These are phyloP conservation scores for Clarias batrachus DNA, from an alignment of 2,113 vertebrate species.

Conservation along the genomic window DNA sequence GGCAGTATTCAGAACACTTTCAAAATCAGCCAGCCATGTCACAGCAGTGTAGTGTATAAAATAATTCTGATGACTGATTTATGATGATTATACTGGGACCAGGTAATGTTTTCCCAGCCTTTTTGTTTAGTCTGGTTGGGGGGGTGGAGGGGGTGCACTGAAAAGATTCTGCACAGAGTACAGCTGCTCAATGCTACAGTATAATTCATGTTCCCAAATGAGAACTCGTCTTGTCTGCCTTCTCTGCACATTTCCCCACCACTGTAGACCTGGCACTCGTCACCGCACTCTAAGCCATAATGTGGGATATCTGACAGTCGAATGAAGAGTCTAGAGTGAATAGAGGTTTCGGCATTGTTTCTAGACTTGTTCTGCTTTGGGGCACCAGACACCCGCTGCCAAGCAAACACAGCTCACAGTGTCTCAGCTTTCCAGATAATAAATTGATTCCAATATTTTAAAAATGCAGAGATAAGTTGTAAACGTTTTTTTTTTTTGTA, in stretches of 20 bases:
- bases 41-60: not conserved
- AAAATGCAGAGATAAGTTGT: not conserved
- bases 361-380: slow-evolving; percentile 15
- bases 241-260: slow-evolving; percentile 4
- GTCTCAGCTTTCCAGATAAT: not conserved
- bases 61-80: not conserved
- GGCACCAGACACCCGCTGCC: not conserved
- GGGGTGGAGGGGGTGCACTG: not conserved
- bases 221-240: not conserved
- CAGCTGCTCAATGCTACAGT: not conserved
- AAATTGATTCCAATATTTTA: slow-evolving; percentile 15
- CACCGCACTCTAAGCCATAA: slow-evolving; percentile 8
- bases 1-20: not conserved
- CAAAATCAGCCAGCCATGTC: not conserved
- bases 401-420: not conserved
- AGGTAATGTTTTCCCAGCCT: not conserved
- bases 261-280: not conserved
- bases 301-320: slow-evolving; percentile 23
- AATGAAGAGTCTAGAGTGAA: not conserved
- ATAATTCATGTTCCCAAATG: not conserved
- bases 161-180: not conserved
- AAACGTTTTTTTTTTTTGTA: not conserved
- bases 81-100: not conserved
- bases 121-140: not conserved
- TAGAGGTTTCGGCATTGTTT: not conserved